Conservation (phyloP, 2,113 vertebrate species). For the Cyanoliseus patagonus region DNA sequence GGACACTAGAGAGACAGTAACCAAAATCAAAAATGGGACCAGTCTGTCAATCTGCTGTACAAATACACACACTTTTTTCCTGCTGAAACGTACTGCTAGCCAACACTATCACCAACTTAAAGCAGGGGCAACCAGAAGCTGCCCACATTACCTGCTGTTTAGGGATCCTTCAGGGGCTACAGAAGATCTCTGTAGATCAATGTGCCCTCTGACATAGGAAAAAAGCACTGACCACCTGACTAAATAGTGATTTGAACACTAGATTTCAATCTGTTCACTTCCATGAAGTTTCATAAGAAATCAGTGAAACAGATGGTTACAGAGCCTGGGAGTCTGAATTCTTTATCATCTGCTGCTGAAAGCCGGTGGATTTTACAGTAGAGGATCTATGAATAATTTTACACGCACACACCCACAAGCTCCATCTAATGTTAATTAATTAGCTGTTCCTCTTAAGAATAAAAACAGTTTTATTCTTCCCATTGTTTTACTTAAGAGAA, state of each 20-base stretch:
- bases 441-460: background rate
- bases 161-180: background rate
- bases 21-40: background rate
- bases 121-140: background rate
- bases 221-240: fast-evolving
- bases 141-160: background rate
- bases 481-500: background rate
- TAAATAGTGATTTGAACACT: background rate
- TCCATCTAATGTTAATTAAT: background rate
- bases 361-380: background rate
- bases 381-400: background rate
- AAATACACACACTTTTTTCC: fast-evolving
- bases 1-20: background rate
- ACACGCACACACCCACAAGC: background rate
- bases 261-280: background rate
- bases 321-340: background rate
- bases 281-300: background rate
- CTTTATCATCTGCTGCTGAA: background rate
- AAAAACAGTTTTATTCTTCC: background rate
- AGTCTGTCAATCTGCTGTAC: background rate
- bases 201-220: fast-evolving
- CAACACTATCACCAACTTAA: background rate
- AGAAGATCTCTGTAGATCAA: background rate
- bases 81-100: background rate
- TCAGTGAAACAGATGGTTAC: background rate